phyloP scores from a whole-genome alignment of 2,888 invertebrate genomes.

The Molorchus minor region DNA sequence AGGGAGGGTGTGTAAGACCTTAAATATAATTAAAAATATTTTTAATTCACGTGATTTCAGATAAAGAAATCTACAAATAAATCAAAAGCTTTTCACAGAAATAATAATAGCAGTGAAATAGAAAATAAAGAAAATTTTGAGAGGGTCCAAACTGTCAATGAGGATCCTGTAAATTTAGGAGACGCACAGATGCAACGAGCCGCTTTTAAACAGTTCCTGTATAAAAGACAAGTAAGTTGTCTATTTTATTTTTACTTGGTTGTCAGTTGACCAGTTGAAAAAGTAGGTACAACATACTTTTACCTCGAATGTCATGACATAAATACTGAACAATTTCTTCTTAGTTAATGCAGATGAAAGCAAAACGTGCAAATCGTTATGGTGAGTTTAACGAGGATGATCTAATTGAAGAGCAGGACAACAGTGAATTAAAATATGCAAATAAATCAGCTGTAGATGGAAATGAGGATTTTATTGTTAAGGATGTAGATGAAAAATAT shows the following conservation, averaged over 20 bases:
- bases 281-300: too few species aligned
- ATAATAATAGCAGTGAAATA: slow-evolving; percentile 24
- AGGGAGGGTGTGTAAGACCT: slow-evolving; percentile 54
- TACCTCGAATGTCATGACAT: neutral
- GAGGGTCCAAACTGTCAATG: slow-evolving; percentile 44
- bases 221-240: slow-evolving; percentile 63
- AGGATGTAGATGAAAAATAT: slow-evolving; percentile 42
- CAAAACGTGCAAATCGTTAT: slow-evolving; percentile 46
- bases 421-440: slow-evolving; percentile 39
- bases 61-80: slow-evolving; percentile 46
- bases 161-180: slow-evolving; percentile 48
- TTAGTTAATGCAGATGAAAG: slow-evolving; percentile 50
- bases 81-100: slow-evolving; percentile 50
- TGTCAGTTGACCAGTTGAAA: too few species aligned
- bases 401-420: slow-evolving; percentile 51
- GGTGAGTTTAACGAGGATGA: slow-evolving; percentile 49
- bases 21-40: slow-evolving; percentile 5
- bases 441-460: slow-evolving; percentile 43
- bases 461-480: slow-evolving; percentile 48
- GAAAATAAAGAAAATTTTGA: slow-evolving; percentile 36
- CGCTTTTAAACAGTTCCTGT: slow-evolving; percentile 67
- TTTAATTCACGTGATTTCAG: too few species aligned
- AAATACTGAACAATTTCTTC: slow-evolving; percentile 27
- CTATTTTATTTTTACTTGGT: neutral
- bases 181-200: slow-evolving; percentile 60